Conservation (phyloP, 2,113 vertebrate species). For the Paedocypris sp. region DNA sequence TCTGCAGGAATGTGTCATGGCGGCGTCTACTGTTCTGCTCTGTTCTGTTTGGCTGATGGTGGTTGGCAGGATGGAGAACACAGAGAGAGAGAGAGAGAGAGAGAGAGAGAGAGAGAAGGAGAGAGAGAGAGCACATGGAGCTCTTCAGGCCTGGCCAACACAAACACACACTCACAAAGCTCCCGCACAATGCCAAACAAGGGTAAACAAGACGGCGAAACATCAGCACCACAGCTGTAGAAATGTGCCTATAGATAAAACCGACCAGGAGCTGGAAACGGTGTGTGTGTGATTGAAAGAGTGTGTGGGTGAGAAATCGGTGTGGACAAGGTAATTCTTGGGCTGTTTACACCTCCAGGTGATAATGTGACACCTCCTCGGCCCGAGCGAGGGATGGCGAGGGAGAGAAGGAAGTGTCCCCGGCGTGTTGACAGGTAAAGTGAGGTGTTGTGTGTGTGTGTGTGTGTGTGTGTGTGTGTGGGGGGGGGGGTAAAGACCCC, state of each 20-base stretch:
- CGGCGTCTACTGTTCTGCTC: constrained; percentile 3
- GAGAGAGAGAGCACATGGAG: neutral
- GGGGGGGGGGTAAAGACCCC: constrained; percentile 57
- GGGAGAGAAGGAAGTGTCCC: constrained; percentile 20
- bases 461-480: no score
- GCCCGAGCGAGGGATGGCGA: constrained; percentile 29
- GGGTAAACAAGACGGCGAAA: neutral
- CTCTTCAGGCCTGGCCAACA: neutral
- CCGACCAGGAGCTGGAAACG: neutral
- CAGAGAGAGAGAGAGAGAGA: constrained; percentile 9
- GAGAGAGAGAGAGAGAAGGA: neutral
- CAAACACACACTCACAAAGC: no score
- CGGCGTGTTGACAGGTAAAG: constrained; percentile 50
- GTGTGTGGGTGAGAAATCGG: constrained; percentile 8
- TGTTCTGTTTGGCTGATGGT: constrained; percentile 5
- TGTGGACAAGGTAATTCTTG: constrained; percentile 54
- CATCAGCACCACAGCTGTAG: neutral
- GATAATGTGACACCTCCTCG: constrained; percentile 70
- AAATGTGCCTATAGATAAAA: no score
- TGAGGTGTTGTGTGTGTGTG: constrained; percentile 57
- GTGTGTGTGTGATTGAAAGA: neutral
- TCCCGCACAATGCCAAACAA: no score
- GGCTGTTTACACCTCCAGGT: constrained; percentile 64
- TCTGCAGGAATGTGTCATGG: constrained; percentile 11
- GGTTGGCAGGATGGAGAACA: constrained; percentile 5